These are phyloP conservation scores for Penaeus japonicus DNA, from an alignment of 1,140 invertebrate species.

Conservation along the genomic window DNA sequence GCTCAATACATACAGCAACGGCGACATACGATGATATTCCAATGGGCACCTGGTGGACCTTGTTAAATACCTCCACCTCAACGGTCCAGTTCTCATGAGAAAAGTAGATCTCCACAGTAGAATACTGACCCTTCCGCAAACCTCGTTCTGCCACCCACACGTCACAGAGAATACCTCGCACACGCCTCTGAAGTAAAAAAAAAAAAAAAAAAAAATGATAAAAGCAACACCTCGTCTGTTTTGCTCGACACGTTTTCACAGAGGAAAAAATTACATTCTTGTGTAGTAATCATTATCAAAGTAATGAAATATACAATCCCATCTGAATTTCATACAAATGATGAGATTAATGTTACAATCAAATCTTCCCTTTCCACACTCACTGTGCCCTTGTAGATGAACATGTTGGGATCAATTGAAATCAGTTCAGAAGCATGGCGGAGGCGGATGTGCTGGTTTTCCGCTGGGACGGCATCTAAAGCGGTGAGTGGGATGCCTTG, in stretches of 20 bases:
- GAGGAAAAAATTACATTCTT: too few species aligned
- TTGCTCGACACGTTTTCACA: not conserved
- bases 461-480: slow-evolving; percentile 58
- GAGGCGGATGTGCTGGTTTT: slow-evolving; percentile 59
- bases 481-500: slow-evolving; percentile 59
- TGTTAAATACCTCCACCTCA: slow-evolving; percentile 60
- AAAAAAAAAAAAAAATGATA: not conserved
- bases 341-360: not conserved
- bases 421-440: slow-evolving; percentile 61
- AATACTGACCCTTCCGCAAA: slow-evolving; percentile 57
- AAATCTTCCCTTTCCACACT: not conserved
- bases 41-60: slow-evolving; percentile 59
- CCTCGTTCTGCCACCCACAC: slow-evolving; percentile 61
- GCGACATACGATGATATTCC: slow-evolving; percentile 60
- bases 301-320: not conserved
- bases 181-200: slow-evolving; percentile 50
- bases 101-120: slow-evolving; percentile 60
- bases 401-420: slow-evolving; percentile 58
- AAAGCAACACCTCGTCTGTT: not conserved
- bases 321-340: not conserved
- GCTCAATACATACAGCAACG: slow-evolving; percentile 53
- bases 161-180: slow-evolving; percentile 60
- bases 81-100: slow-evolving; percentile 60
- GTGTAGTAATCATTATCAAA: too few species aligned
- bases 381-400: slow-evolving; percentile 60